phyloP scores from a whole-genome alignment of 2,113 vertebrate genomes.

The Pygoscelis antarcticus region DNA sequence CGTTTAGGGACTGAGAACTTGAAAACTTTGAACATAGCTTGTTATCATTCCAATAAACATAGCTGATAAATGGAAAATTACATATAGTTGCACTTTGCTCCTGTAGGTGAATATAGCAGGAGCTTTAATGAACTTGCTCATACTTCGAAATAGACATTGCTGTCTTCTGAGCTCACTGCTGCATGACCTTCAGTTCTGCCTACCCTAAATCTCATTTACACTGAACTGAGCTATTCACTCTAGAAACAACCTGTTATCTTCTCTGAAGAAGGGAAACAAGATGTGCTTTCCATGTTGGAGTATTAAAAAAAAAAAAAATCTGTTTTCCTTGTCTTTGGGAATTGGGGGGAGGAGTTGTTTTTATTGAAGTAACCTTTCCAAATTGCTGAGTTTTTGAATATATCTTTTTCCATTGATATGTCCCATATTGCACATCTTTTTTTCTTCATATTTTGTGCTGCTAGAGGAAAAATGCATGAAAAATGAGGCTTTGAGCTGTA shows the following conservation, averaged over 20 bases:
- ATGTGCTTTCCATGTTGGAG: neutral
- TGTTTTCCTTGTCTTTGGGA: neutral
- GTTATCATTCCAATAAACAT: conserved; percentile 5
- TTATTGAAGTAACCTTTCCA: neutral
- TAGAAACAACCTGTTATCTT: neutral
- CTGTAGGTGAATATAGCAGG: neutral
- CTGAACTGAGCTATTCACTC: neutral
- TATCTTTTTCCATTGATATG: neutral
- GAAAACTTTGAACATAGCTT: neutral
- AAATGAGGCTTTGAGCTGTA: neutral
- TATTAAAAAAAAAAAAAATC: neutral
- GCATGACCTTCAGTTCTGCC: neutral
- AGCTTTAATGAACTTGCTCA: neutral
- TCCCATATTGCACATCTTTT: neutral
- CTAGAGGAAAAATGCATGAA: neutral
- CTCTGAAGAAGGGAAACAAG: neutral
- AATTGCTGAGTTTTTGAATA: neutral
- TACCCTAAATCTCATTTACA: neutral
- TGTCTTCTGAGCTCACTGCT: neutral
- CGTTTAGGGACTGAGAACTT: neutral
- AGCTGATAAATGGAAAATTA: neutral
- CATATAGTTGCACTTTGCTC: neutral
- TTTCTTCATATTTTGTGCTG: neutral
- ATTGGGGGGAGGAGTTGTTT: neutral
- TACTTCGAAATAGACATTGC: neutral